A percentile compares a stretch with the other conserved stretches of the same genome.
Conservation (phyloP, 2,888 invertebrate genomes). For the Ophioninae sp. region DNA sequence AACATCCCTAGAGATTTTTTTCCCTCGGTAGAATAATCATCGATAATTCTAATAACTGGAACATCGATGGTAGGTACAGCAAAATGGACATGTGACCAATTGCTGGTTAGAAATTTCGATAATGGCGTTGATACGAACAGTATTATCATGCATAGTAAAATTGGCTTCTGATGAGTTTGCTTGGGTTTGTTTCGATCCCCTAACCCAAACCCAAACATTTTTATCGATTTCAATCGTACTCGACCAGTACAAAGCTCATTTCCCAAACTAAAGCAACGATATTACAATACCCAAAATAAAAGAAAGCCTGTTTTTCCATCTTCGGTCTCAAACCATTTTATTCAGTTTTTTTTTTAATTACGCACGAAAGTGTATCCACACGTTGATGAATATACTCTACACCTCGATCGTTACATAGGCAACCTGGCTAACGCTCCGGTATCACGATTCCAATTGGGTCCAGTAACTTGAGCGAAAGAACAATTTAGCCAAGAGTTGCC, state of each 20-base stretch:
- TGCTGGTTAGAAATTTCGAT: too few species aligned
- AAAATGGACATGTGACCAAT: too few species aligned
- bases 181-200: slow-evolving; percentile 33
- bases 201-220: slow-evolving; percentile 35
- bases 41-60: background rate
- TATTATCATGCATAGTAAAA: too few species aligned
- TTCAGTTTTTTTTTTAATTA: too few species aligned
- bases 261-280: too few species aligned
- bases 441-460: slow-evolving; percentile 50
- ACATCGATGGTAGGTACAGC: too few species aligned
- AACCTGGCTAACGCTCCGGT: slow-evolving; percentile 43
- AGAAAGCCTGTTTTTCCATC: too few species aligned
- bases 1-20: slow-evolving; percentile 25
- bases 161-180: slow-evolving; percentile 8
- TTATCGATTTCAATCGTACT: slow-evolving; percentile 47
- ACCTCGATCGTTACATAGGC: slow-evolving; percentile 44
- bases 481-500: slow-evolving; percentile 29
- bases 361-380: background rate
- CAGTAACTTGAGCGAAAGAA: slow-evolving; percentile 44
- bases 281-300: too few species aligned
- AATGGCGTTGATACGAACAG: too few species aligned
- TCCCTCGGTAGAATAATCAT: background rate
- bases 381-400: slow-evolving; percentile 24
- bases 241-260: slow-evolving; percentile 1
- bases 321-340: too few species aligned